Conservation (phyloP, 2,797 vertebrate genomes). For the Molossus molossus region DNA sequence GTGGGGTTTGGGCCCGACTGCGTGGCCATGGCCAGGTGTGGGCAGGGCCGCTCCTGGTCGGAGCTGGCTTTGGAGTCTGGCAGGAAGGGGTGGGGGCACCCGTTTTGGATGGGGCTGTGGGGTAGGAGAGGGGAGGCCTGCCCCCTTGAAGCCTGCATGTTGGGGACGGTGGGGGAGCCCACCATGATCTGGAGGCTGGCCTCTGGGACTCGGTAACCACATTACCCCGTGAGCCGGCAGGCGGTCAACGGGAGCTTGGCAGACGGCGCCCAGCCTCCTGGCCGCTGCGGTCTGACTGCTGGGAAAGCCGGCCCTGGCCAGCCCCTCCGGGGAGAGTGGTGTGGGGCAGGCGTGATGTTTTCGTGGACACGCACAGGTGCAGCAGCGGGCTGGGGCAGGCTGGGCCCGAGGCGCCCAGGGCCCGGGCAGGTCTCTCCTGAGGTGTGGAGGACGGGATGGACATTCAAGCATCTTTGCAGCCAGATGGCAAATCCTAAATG, state of each 20-base stretch:
- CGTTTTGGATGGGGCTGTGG: neutral
- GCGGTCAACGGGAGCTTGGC: neutral
- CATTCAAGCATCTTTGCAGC: neutral
- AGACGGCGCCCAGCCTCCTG: neutral
- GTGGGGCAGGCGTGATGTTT: accelerated
- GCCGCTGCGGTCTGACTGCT: neutral
- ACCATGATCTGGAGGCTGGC: neutral
- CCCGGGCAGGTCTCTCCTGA: accelerated
- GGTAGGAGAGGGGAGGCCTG: neutral
- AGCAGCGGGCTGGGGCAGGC: accelerated
- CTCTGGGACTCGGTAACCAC: neutral
- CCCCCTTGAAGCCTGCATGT: neutral
- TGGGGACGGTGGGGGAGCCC: neutral
- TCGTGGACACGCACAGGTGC: neutral
- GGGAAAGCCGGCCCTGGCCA: neutral
- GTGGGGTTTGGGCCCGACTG: accelerated
- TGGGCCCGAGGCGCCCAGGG: too few species aligned
- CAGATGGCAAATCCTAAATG: neutral
- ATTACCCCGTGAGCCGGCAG: neutral
- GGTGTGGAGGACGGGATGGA: too few species aligned
- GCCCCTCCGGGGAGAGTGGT: neutral
- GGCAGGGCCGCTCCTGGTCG: too few species aligned
- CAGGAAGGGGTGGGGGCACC: neutral
- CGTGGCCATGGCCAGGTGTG: accelerated
- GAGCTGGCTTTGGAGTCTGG: neutral